Conservation (phyloP, 2,888 invertebrate genomes). For the Steinernema carpocapsae region DNA sequence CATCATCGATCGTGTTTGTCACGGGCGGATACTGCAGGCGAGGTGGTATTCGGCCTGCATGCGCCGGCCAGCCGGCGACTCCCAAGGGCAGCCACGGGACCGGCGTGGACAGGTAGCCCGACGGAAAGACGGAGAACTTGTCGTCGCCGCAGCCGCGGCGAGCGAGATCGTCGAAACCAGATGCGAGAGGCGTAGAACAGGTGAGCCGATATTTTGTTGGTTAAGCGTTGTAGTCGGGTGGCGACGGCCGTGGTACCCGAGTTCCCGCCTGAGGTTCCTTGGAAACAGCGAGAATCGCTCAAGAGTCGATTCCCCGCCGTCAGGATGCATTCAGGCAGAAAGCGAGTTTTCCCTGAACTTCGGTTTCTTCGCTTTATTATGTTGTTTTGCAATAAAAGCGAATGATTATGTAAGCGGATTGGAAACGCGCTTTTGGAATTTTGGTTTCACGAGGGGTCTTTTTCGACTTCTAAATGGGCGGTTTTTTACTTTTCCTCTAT, state of each 20-base stretch:
- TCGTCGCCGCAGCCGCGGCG: not conserved
- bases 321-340: not conserved
- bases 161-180: slow-evolving; percentile 8
- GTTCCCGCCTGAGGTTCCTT: slow-evolving; percentile 25
- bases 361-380: too few relatives aligned
- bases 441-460: too few relatives aligned
- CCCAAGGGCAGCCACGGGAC: not conserved
- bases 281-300: slow-evolving; percentile 3
- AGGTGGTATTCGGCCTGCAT: not conserved
- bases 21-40: slow-evolving; percentile 3
- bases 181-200: not conserved
- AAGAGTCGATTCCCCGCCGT: not conserved
- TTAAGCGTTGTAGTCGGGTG: not conserved
- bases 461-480: too few relatives aligned
- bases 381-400: too few relatives aligned
- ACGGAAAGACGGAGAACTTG: not conserved
- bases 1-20: slow-evolving; percentile 1
- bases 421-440: too few relatives aligned
- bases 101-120: not conserved
- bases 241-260: not conserved
- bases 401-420: too few relatives aligned
- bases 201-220: not conserved
- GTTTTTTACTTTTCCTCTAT: too few relatives aligned
- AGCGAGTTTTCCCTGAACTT: too few relatives aligned
- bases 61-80: not conserved